Evolutionary conservation across 2,888 invertebrate genomes (phyloP).

Genomic region (Drosophila differens): DNA sequence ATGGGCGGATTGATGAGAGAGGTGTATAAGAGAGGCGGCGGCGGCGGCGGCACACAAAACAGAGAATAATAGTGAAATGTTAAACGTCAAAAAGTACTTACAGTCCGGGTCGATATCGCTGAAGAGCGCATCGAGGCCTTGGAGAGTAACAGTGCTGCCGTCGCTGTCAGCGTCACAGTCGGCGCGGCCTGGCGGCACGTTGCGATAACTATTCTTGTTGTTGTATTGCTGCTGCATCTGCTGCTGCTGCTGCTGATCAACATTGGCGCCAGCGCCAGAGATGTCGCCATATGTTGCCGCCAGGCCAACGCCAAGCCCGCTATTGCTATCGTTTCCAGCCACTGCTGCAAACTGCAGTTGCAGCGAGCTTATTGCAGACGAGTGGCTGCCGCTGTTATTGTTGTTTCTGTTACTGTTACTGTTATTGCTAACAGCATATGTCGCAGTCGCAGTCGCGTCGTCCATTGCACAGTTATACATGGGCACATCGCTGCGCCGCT

Average conservation of each 20-base stretch:
- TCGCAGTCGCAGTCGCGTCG: constrained; percentile 42
- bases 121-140: constrained; percentile 67
- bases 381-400: constrained; percentile 28
- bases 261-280: constrained; percentile 74
- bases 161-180: constrained; percentile 71
- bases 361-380: constrained; percentile 69
- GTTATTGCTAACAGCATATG: constrained; percentile 43
- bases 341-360: constrained; percentile 70
- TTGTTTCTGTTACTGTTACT: constrained; percentile 34
- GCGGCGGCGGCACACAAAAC: constrained; percentile 12
- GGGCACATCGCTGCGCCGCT: constrained; percentile 83
- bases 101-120: constrained; percentile 63
- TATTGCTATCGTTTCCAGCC: constrained; percentile 49
- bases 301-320: constrained; percentile 37
- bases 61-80: not conserved
- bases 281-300: constrained; percentile 59
- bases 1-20: constrained; percentile 22
- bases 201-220: constrained; percentile 39
- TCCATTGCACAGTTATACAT: constrained; percentile 85
- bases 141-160: constrained; percentile 61
- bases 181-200: constrained; percentile 42
- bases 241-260: constrained; percentile 56
- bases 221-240: constrained; percentile 34
- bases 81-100: constrained; percentile 36
- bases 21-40: constrained; percentile 18